phyloP scores from a whole-genome alignment of 2,888 invertebrate genomes.

The Oscheius sp. region DNA sequence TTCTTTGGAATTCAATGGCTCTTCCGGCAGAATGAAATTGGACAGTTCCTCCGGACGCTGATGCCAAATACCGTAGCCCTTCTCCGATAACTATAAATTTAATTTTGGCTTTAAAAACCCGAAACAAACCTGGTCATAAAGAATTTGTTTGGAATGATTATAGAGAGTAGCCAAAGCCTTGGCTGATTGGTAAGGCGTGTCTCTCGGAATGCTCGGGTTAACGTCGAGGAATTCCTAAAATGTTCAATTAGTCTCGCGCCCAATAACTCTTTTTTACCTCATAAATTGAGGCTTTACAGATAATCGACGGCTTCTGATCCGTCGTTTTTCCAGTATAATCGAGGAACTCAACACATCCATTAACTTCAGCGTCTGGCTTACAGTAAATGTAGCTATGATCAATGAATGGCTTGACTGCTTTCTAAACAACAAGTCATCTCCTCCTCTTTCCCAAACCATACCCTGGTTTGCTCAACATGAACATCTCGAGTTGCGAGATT shows the following conservation, averaged over 20 bases:
- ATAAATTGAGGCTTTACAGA: constrained; percentile 37
- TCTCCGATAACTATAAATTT: constrained; percentile 32
- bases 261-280: too few species aligned
- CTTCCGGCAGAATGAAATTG: constrained; percentile 37
- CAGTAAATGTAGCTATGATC: not conserved
- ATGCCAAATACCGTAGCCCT: constrained; percentile 50
- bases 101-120: not conserved
- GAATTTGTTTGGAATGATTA: constrained; percentile 37
- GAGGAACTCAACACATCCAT: constrained; percentile 18
- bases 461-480: constrained; percentile 2
- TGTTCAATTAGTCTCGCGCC: too few species aligned
- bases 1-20: not conserved
- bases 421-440: too few species aligned
- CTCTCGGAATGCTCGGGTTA: not conserved
- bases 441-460: too few species aligned
- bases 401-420: too few species aligned
- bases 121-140: constrained; percentile 39
- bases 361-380: not conserved
- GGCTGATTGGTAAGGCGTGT: constrained; percentile 30
- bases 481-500: not conserved
- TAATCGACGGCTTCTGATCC: constrained; percentile 33
- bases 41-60: constrained; percentile 36
- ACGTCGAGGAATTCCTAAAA: constrained; percentile 26
- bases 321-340: constrained; percentile 31
- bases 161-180: constrained; percentile 36